Percentiles rank a stretch among this genome's conserved stretches.
Evolutionary conservation across 2,797 vertebrate species (phyloP).

Genomic region (Silurus aristotelis): DNA sequence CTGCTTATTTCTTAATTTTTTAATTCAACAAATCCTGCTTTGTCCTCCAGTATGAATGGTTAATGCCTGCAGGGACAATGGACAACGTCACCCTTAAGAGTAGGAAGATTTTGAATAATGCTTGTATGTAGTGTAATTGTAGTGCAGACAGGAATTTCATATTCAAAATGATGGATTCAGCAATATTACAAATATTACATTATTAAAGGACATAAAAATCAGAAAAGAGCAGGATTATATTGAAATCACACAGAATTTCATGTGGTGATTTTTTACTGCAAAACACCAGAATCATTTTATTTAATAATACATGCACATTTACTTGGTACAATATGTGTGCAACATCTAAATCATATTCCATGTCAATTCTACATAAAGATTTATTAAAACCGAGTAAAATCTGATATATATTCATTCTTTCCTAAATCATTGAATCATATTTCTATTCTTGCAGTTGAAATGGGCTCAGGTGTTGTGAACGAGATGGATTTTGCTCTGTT

Average conservation of each 20-base stretch:
- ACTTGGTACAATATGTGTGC: neutral
- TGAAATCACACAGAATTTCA: neutral
- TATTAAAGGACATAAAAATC: neutral
- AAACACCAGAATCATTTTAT: neutral
- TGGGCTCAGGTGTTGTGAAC: neutral
- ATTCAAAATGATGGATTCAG: neutral
- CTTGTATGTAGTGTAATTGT: neutral
- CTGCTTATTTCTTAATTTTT: neutral
- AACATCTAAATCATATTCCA: neutral
- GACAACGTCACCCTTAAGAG: neutral
- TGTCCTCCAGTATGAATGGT: neutral
- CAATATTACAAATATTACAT: neutral
- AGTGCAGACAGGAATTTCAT: neutral
- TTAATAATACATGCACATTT: neutral
- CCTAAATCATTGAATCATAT: neutral
- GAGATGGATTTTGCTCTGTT: slow-evolving; percentile 25
- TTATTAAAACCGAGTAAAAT: neutral
- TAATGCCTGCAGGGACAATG: neutral
- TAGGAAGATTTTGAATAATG: neutral
- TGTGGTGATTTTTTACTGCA: neutral
- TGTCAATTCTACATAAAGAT: neutral
- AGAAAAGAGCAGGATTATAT: neutral
- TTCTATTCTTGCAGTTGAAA: neutral
- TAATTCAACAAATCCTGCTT: neutral
- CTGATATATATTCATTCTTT: neutral